Base-by-base conservation (phyloP, 2,797 vertebrate genomes). In the Arremon aurantiirostris region DNA sequence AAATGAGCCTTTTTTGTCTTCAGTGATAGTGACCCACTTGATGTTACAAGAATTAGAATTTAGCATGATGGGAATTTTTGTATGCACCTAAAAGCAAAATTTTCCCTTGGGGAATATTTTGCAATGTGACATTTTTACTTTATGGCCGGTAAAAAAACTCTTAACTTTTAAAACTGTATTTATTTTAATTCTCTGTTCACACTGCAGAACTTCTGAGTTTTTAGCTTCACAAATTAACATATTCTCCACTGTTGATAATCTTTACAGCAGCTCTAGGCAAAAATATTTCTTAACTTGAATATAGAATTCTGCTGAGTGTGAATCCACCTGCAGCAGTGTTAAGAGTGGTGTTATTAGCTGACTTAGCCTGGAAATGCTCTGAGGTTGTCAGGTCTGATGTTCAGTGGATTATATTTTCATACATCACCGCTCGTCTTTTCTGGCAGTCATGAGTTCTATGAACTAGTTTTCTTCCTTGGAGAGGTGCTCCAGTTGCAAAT, bases 381-480 rank as follows among this genome's bases (percentile, higher is more conserved):
- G 86, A 90, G 94, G 86, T 97, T 98, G 97, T 98, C 97, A 97
- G 76, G 77, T 97, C 95, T 97, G 96, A 97, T 98, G 94, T 97
- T 98, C 97, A 95, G 61, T 95, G 96, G 95, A 96, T 97, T 97
- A 76, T 94, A 97, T 97, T 98, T 98, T 98, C 97, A 96, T 97
- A 97, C 97, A 96, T 97, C 96, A 92, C 89, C 97, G 96, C 95
- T 94, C 42, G 83, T 97, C 96, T 96, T 96, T 96, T 96, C 86
- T 97, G 96, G 95, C 95, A 97, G 96, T 95, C 93, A 95, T 97
- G 94, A 95, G 97, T 98, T 97, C 86, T 90, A 3, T 90, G 97
- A 97, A 98, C 97, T 98, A 97, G 97, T 98, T 98, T 97, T 93
- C 95, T 97, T 97, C 97, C 96, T 98, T 97, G 93, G 97, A 98